Conservation (phyloP, 2,888 invertebrate genomes). For the Tricholauxania praeusta region DNA sequence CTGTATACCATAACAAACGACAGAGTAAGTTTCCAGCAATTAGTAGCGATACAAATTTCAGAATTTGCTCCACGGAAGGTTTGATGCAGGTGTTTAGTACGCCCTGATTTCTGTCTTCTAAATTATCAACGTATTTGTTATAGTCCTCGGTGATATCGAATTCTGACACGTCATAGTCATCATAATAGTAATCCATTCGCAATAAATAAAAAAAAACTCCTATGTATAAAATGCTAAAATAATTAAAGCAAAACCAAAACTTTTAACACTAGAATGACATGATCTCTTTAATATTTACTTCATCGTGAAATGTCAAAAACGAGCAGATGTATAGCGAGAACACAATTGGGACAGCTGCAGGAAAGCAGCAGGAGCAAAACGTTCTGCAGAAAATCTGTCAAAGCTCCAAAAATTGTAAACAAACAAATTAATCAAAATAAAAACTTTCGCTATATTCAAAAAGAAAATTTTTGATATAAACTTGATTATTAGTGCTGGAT, state of each 20-base stretch:
- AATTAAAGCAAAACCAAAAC: too few species aligned
- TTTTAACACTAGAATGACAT: background rate
- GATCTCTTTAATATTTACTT: background rate
- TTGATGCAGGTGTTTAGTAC: conserved; percentile 48
- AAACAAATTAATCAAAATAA: too few species aligned
- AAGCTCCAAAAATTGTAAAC: too few species aligned
- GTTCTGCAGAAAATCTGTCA: too few species aligned
- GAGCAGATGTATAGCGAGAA: too few species aligned
- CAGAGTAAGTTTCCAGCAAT: conserved; percentile 50
- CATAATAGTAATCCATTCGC: conserved; percentile 51
- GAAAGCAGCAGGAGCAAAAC: too few species aligned
- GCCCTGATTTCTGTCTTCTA: conserved; percentile 43
- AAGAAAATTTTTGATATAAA: too few species aligned
- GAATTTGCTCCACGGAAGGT: conserved; percentile 50
- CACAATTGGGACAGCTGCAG: too few species aligned
- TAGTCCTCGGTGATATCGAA: conserved; percentile 44
- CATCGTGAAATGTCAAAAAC: conserved; percentile 1
- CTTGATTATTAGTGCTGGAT: too few species aligned
- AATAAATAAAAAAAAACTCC: too few species aligned
- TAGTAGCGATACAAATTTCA: conserved; percentile 47
- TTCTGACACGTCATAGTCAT: conserved; percentile 46
- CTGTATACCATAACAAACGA: conserved; percentile 45
- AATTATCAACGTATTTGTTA: conserved; percentile 41
- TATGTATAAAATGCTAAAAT: too few species aligned
- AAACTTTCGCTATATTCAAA: too few species aligned